phyloP scores from a whole-genome alignment of 2,888 invertebrate species.

The Tetranychus truncatus region DNA sequence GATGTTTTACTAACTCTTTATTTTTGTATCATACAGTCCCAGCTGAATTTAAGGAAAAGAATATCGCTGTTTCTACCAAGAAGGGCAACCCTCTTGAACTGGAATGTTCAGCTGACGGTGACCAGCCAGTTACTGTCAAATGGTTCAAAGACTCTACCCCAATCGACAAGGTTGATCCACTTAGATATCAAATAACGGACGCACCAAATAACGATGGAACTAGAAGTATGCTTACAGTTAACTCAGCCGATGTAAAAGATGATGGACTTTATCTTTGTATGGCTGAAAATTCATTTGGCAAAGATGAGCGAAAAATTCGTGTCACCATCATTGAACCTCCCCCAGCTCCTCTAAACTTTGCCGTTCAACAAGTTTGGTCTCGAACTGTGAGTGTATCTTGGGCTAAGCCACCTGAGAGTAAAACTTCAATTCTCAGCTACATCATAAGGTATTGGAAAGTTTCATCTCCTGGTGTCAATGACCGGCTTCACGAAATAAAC shows the following conservation, averaged over 20 bases:
- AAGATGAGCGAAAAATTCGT: conserved; percentile 26
- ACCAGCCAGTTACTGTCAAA: conserved; percentile 24
- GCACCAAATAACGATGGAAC: conserved; percentile 25
- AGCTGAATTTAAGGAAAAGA: conserved; percentile 27
- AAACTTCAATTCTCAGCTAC: not conserved
- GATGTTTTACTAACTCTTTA: not conserved
- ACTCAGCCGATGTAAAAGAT: conserved; percentile 25
- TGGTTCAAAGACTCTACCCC: conserved; percentile 25
- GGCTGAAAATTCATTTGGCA: conserved; percentile 26
- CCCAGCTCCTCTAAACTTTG: not conserved
- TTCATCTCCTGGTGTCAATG: conserved; percentile 22
- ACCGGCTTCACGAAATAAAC: conserved; percentile 26
- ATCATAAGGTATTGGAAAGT: conserved; percentile 8
- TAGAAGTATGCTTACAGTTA: conserved; percentile 26
- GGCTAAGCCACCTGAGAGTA: not conserved
- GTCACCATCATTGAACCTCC: conserved; percentile 24
- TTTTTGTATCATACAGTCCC: conserved; percentile 22
- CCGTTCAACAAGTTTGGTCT: conserved; percentile 1
- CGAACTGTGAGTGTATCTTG: conserved; percentile 1
- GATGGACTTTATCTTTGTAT: conserved; percentile 26
- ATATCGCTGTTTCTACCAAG: conserved; percentile 23
- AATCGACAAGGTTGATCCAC: not conserved
- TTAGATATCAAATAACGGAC: conserved; percentile 21
- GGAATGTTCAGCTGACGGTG: conserved; percentile 25
- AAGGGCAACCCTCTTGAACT: conserved; percentile 25